Base-by-base conservation (phyloP, 2,888 invertebrate species). In the Lamellibrachia satsuma region DNA sequence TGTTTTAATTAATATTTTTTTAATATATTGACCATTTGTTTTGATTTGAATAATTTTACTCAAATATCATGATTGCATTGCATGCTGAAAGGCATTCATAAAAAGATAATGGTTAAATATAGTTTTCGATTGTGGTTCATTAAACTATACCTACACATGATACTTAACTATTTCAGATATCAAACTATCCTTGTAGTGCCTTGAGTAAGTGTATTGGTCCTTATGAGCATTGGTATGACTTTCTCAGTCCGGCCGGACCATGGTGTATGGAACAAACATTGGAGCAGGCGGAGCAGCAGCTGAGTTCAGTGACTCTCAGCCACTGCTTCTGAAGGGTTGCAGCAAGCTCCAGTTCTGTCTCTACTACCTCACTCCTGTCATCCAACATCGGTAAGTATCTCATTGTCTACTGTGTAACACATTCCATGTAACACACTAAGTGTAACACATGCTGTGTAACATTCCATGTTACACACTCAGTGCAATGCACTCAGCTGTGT, bases 311-410 rank as follows among this genome's bases (percentile, higher is more conserved):
- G 92, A 91, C 52, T 11, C 52, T 1, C 8, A 52, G 22, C 93
- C 93, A 7, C 92, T 94, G 75, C n/a, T n/a, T 7, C 90, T 94
- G 39, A 91, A 39, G 9, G 90, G 92, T 75, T 94, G 94, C 51
- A 60, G 39, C 51, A 91, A 91, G 52, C 51, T 52, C 9, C 39
- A 92, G 27, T 94, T 93, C 93, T 94, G 94, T 92, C 91, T 93
- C 39, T 93, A 93, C 92, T 92, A 93, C 91, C 93, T 93, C 11
- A 52, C 94, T 8, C 94, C 94, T 8, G 90, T 92, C 4, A 90
- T 92, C 55, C 52, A 27, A 11, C 22, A 15, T 52, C 27, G 39
- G 55, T 90, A 52, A 91, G 90, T 22, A 27, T 7, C 51, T 51
- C 15, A 2, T 15, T 11, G 22, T 11, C 22, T 3, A 15, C 75